phyloP scores from a whole-genome alignment of 2,797 vertebrate genomes.

The Megalops cyprinoides region DNA sequence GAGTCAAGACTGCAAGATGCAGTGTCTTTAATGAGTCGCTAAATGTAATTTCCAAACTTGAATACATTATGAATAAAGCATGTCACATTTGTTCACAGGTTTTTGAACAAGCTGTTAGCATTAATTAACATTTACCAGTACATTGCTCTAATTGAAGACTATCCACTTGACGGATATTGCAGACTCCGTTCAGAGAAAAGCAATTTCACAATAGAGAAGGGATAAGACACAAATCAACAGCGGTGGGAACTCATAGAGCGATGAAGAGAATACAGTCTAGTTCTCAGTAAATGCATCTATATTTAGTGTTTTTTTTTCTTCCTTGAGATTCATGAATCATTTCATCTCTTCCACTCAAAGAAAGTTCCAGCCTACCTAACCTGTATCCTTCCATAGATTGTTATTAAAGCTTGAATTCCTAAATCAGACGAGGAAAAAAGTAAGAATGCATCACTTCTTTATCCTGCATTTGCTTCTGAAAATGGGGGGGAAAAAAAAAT shows the following conservation, averaged over 20 bases:
- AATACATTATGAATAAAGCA: conserved; percentile 9
- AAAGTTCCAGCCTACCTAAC: conserved; percentile 13
- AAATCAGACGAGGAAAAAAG: not conserved
- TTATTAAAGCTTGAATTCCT: conserved; percentile 29
- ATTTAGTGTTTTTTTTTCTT: conserved; percentile 6
- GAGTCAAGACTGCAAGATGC: not conserved
- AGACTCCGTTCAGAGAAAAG: conserved; percentile 1
- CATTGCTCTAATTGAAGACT: conserved; percentile 11
- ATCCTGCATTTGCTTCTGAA: conserved; percentile 15
- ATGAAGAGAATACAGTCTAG: conserved; percentile 4
- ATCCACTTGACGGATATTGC: not conserved
- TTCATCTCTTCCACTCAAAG: conserved; percentile 8
- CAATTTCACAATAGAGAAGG: conserved; percentile 2
- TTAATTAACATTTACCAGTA: conserved; percentile 15
- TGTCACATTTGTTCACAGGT: not conserved
- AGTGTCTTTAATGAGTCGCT: not conserved
- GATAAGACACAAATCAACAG: conserved; percentile 18
- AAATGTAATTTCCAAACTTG: not conserved
- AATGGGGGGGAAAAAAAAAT: conserved; percentile 6
- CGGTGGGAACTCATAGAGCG: not conserved
- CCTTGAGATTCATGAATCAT: conserved; percentile 27
- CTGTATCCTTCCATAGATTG: conserved; percentile 19
- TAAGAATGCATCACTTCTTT: conserved; percentile 24
- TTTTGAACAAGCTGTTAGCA: conserved; percentile 21
- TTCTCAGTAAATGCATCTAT: conserved; percentile 1